Base-by-base conservation (phyloP, 2,113 vertebrate genomes). In the Alexandromys fortis region DNA sequence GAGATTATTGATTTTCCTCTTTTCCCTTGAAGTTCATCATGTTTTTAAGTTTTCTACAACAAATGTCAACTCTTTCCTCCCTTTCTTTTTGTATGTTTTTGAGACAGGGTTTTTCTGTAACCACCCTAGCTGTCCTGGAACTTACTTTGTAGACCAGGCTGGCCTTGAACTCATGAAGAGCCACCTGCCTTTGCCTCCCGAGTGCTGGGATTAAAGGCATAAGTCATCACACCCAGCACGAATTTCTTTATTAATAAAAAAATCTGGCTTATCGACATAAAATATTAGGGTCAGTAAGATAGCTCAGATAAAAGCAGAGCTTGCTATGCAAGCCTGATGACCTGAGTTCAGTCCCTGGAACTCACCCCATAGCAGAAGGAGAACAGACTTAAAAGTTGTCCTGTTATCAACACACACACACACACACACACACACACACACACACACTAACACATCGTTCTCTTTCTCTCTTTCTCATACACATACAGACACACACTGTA, bases 241-340 rank as follows among this genome's bases (percentile, higher is more conserved):
- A 47, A 67, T 72, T 86, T 90, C 38, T 78, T 86, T 52, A 76
- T 93, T 90, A 61, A 83, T 70, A 30, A 5, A 92, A 92, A 95
- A 95, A 79, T 58, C 63, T 68, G 70, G 77, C n/a, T 91, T 96
- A 26, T 86, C 58, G 33, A 42, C 45, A 42, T 47, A 86, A 67
- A 86, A 67, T 33, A 67, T 67, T 67, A 47, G 28, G 38, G 82
- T 24, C 58, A 21, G 61, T 86, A 67, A 45, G 26, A 47, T 33
- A 67, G 17, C 16, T 67, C 38, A 86, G 28, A 38, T 45, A 12
- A 65, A 65, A 65, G 26, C 58, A 65, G 35, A 61, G 13, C 22
- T 38, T 81, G 22, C 26, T 85, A 21, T 85, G 38, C 26, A 63
- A 86, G 28, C 16, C 38, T 45, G 61, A 33, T 45, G 38, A 30